Conservation (phyloP, 2,113 vertebrate genomes). For the Zosterops borbonicus region DNA sequence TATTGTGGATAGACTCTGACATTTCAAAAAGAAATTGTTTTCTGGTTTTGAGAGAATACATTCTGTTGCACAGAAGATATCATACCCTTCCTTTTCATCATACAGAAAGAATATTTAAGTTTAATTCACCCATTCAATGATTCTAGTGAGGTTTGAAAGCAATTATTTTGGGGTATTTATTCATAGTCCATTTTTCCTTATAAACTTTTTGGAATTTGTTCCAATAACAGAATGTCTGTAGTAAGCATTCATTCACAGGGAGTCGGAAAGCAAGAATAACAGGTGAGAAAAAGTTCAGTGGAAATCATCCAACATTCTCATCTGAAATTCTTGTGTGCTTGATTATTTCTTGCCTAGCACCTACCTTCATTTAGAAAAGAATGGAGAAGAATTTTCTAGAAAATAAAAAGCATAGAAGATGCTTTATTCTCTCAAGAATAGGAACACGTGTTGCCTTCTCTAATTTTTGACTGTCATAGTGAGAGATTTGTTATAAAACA, state of each 20-base stretch:
- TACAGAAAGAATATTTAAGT: neutral
- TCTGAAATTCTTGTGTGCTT: neutral
- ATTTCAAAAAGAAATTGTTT: neutral
- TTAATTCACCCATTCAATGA: neutral
- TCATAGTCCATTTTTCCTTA: neutral
- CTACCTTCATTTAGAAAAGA: neutral
- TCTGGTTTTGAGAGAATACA: neutral
- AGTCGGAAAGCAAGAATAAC: neutral
- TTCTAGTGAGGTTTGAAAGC: neutral
- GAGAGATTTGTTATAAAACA: neutral
- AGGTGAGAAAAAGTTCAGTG: neutral
- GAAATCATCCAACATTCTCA: neutral
- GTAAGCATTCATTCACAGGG: neutral
- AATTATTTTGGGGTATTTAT: neutral
- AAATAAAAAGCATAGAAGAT: neutral
- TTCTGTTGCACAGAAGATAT: neutral
- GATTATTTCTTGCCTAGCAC: neutral
- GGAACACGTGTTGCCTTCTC: accelerated
- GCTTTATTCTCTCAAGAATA: neutral
- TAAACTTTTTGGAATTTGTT: neutral
- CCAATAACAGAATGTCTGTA: neutral
- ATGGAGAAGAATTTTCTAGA: neutral
- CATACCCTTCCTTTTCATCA: neutral
- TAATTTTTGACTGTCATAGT: neutral
- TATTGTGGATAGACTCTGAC: neutral